Percentiles rank a stretch among this genome's conserved stretches.
Conservation (phyloP, 2,113 vertebrate species). For the Eonycteris spelaea region DNA sequence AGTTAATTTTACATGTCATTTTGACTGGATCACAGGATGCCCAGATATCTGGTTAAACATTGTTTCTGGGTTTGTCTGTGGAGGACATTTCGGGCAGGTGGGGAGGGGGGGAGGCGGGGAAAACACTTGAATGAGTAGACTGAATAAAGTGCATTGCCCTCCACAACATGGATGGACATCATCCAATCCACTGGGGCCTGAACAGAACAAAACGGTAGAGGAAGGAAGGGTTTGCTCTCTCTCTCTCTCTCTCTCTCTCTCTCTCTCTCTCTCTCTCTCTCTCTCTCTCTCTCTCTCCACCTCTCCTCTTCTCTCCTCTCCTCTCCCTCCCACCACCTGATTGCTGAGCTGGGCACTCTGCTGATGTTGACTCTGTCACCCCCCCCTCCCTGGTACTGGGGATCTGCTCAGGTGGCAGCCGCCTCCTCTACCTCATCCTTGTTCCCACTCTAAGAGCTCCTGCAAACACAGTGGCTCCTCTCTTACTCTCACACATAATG, state of each 20-base stretch:
- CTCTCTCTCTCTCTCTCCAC: neutral
- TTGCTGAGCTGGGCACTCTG: neutral
- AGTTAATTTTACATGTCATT: neutral
- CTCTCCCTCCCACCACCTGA: too few relatives aligned
- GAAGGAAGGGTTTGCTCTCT: neutral
- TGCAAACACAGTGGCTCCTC: neutral
- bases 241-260: too few relatives aligned
- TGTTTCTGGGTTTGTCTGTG: neutral
- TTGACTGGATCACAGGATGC: neutral
- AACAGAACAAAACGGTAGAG: neutral
- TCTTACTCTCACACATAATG: neutral
- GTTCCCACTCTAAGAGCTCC: neutral
- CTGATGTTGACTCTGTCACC: rapidly evolving
- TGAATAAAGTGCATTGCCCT: neutral
- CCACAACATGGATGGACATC: neutral
- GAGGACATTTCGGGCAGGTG: neutral
- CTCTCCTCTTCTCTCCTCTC: too few relatives aligned
- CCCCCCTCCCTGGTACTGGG: rapidly evolving
- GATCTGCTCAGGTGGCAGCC: neutral
- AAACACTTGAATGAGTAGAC: neutral
- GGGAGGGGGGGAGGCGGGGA: too few relatives aligned
- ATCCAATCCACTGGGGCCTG: neutral
- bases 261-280: too few relatives aligned
- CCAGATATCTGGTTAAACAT: neutral
- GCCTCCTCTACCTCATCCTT: neutral